These are phyloP conservation scores for Cisticola juncidis DNA, from an alignment of 2,113 vertebrate genomes.

Conservation along the genomic window DNA sequence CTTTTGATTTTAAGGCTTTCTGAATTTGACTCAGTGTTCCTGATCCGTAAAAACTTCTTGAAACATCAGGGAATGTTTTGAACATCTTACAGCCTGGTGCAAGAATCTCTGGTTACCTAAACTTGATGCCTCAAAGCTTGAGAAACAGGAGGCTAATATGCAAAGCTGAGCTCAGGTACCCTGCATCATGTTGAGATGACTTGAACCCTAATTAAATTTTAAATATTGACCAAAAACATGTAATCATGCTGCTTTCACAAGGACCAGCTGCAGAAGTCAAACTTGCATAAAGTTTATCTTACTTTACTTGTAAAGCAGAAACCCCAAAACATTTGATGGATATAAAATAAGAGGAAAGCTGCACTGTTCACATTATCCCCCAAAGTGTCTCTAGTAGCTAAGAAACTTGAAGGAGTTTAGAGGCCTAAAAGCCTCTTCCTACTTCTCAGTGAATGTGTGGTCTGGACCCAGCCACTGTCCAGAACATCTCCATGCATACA, in stretches of 20 bases:
- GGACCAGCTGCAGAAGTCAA: background rate
- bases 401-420: background rate
- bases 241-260: background rate
- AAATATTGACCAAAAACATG: background rate
- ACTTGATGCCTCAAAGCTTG: background rate
- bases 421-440: background rate
- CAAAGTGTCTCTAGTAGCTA: background rate
- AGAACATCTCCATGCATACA: background rate
- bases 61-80: background rate
- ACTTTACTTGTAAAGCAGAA: background rate
- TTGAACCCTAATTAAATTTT: background rate
- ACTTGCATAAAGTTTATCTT: background rate
- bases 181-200: rapidly evolving
- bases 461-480: background rate
- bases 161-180: background rate
- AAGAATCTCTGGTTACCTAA: background rate
- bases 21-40: background rate
- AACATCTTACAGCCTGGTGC: background rate
- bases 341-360: background rate
- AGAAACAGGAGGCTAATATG: background rate
- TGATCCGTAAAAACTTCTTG: background rate
- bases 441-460: background rate
- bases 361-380: background rate
- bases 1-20: background rate
- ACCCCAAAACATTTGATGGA: background rate